Conservation (phyloP, 2,888 invertebrate species). For the Apotomis turbidana region DNA sequence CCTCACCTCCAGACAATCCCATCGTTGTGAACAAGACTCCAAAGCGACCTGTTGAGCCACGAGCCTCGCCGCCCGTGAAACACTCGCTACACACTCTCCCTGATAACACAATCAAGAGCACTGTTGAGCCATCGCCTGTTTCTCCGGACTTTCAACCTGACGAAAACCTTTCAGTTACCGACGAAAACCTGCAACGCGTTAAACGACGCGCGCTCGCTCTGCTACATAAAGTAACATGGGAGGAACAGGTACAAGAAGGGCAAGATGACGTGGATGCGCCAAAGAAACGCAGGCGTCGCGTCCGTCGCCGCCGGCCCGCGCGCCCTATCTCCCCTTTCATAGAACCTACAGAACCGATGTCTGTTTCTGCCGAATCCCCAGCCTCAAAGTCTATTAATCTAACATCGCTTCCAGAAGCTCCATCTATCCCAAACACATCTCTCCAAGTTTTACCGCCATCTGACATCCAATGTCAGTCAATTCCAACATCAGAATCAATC, state of each 20-base stretch:
- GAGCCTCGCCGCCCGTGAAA: not conserved
- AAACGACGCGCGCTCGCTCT: conserved; percentile 22
- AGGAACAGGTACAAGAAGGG: not conserved
- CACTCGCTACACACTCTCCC: no score
- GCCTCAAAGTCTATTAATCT: not conserved
- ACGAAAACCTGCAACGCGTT: not conserved
- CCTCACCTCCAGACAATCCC: not conserved
- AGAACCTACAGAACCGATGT: not conserved
- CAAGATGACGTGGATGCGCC: conserved; percentile 15
- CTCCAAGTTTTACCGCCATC: no score
- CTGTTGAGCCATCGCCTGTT: no score
- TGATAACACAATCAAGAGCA: no score
- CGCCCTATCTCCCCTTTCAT: not conserved
- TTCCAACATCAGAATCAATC: no score
- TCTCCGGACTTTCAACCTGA: no score
- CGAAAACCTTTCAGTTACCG: no score
- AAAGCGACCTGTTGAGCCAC: not conserved
- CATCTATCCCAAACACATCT: no score
- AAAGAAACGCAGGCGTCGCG: conserved; percentile 26
- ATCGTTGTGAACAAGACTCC: not conserved
- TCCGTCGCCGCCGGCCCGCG: conserved; percentile 21
- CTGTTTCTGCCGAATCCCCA: not conserved
- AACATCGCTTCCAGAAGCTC: no score
- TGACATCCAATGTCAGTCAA: no score
- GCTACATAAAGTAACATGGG: not conserved